phyloP scores from a whole-genome alignment of 2,113 vertebrate species.

The Phaethon lepturus region DNA sequence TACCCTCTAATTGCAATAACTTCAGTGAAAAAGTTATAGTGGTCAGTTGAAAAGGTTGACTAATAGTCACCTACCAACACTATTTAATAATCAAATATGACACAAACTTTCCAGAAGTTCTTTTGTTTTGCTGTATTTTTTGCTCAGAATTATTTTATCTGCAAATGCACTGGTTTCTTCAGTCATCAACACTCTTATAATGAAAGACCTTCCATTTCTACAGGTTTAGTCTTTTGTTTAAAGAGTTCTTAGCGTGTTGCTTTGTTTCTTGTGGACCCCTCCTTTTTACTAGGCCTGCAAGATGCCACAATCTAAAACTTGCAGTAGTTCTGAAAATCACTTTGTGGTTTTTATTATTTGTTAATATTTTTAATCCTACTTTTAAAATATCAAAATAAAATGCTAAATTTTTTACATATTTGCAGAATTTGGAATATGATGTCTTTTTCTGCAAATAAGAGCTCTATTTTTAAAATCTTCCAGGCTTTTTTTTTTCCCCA shows the following conservation, averaged over 20 bases:
- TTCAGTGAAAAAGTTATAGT: background rate
- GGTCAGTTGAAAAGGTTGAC: too few relatives aligned
- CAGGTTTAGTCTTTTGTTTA: background rate
- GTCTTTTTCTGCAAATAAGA: background rate
- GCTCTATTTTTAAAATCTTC: background rate
- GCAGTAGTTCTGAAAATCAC: background rate
- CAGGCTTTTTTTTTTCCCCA: background rate
- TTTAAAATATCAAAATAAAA: background rate
- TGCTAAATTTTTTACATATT: background rate
- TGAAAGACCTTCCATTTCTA: background rate
- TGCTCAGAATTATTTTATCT: background rate
- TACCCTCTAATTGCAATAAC: background rate
- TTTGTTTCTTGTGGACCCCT: background rate
- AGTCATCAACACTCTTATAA: background rate
- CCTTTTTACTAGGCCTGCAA: background rate
- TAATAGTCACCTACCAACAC: background rate
- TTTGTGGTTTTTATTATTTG: background rate
- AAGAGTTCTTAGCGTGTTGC: background rate
- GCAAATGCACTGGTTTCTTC: background rate
- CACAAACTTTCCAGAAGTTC: background rate
- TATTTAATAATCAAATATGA: background rate
- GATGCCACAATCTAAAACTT: background rate
- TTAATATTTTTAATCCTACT: background rate
- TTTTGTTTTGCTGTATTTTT: background rate
- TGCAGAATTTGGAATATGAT: background rate